phyloP scores from a whole-genome alignment of 1,140 invertebrate species.

The Pseudomyrmex sp. region DNA sequence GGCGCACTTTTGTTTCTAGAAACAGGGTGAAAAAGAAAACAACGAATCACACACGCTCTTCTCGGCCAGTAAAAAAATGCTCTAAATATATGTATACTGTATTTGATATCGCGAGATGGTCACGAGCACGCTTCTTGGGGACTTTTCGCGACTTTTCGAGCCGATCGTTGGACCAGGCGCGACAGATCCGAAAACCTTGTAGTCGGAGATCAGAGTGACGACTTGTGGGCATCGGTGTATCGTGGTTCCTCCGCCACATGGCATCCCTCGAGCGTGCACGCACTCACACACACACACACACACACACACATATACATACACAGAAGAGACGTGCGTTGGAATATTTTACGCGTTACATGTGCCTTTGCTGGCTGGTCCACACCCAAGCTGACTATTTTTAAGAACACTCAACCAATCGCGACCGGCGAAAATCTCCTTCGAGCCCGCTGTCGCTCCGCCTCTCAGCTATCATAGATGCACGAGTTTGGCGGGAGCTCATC shows the following conservation, averaged over 20 bases:
- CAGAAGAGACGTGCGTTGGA: conserved; percentile 38
- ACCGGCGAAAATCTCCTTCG: conserved; percentile 73
- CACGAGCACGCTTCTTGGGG: not conserved
- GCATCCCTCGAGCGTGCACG: conserved; percentile 47
- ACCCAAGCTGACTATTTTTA: conserved; percentile 82
- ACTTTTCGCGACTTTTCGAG: not conserved
- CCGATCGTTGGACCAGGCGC: conserved; percentile 4
- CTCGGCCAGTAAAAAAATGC: too few species aligned
- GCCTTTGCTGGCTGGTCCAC: conserved; percentile 71
- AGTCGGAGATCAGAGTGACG: conserved; percentile 81
- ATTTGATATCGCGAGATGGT: not conserved
- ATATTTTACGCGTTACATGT: conserved; percentile 71
- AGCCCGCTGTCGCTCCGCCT: conserved; percentile 75
- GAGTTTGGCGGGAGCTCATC: conserved; percentile 70
- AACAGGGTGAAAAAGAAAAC: not conserved
- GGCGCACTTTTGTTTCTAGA: not conserved
- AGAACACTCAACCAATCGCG: conserved; percentile 78
- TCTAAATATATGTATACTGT: not conserved
- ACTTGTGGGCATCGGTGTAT: conserved; percentile 56
- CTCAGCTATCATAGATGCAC: conserved; percentile 72
- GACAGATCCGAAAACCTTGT: conserved; percentile 77
- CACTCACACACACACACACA: conserved; percentile 38
- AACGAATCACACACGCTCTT: conserved; percentile 1
- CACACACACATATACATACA: conserved; percentile 16
- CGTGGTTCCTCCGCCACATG: conserved; percentile 74